Evolutionary conservation across 2,888 invertebrate genomes (phyloP).

Genomic region (Axea sp.): DNA sequence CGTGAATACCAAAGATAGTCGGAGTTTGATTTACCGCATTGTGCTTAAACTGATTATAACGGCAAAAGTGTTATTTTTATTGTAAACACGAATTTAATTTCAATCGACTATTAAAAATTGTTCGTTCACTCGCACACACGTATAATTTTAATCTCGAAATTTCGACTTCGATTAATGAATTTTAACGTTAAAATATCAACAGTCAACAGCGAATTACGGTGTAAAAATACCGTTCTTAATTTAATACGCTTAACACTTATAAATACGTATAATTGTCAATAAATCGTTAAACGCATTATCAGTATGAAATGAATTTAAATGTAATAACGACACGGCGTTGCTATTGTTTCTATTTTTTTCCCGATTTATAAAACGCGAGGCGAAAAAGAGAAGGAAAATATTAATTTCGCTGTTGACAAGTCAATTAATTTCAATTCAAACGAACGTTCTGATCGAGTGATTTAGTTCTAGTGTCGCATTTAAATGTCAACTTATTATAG

Average conservation of each 20-base stretch:
- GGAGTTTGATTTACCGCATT: slow-evolving; percentile 19
- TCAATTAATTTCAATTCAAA: slow-evolving; percentile 58
- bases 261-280: too few species aligned
- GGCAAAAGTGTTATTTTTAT: slow-evolving; percentile 7
- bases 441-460: slow-evolving; percentile 35
- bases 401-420: slow-evolving; percentile 54
- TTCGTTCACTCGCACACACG: too few species aligned
- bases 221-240: too few species aligned
- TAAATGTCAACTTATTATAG: slow-evolving; percentile 44
- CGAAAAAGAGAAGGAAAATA: slow-evolving; percentile 1
- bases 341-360: slow-evolving; percentile 20
- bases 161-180: too few species aligned
- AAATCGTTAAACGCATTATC: too few species aligned
- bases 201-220: slow-evolving; percentile 4
- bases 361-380: slow-evolving; percentile 6
- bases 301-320: slow-evolving; percentile 19
- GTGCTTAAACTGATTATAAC: slow-evolving; percentile 12
- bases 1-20: slow-evolving; percentile 30
- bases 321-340: slow-evolving; percentile 16
- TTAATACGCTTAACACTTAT: too few species aligned
- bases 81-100: slow-evolving; percentile 7
- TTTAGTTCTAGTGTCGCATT: slow-evolving; percentile 27
- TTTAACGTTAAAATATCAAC: slow-evolving; percentile 4
- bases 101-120: too few species aligned
- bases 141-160: too few species aligned